Percentiles rank a stretch among this genome's conserved stretches.
These are phyloP conservation scores for Doryteuthis pealeii DNA, from an alignment of 1,140 invertebrate species.

Conservation along the genomic window DNA sequence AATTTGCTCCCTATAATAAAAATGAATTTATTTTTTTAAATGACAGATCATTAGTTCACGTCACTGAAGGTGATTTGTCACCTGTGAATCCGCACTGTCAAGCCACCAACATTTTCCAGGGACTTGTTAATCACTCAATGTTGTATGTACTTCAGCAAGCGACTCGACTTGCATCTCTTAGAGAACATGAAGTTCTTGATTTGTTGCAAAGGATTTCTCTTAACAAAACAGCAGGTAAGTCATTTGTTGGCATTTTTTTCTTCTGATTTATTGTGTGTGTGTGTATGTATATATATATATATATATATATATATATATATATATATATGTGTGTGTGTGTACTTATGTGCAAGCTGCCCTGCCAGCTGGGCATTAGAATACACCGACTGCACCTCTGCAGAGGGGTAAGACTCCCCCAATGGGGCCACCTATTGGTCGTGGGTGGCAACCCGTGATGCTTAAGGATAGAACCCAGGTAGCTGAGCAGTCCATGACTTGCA, in stretches of 20 bases:
- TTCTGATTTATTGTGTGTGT: no score
- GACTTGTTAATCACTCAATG: slow-evolving; percentile 54
- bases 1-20: no score
- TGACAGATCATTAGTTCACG: neutral
- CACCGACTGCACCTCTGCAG: no score
- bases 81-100: slow-evolving; percentile 27
- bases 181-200: slow-evolving; percentile 47
- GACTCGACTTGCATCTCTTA: slow-evolving; percentile 43
- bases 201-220: slow-evolving; percentile 46
- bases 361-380: no score
- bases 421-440: no score
- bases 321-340: no score
- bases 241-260: neutral
- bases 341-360: no score
- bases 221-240: slow-evolving; percentile 20
- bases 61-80: neutral
- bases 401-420: no score
- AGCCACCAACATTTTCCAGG: slow-evolving; percentile 48
- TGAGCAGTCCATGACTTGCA: no score
- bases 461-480: no score
- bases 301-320: no score
- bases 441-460: no score
- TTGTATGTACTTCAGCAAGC: slow-evolving; percentile 52
- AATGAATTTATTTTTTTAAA: neutral
- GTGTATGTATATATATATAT: neutral